Percentiles rank a stretch among this genome's conserved stretches.
phyloP scores from a whole-genome alignment of 1,140 invertebrate genomes.

The Limonius californicus region DNA sequence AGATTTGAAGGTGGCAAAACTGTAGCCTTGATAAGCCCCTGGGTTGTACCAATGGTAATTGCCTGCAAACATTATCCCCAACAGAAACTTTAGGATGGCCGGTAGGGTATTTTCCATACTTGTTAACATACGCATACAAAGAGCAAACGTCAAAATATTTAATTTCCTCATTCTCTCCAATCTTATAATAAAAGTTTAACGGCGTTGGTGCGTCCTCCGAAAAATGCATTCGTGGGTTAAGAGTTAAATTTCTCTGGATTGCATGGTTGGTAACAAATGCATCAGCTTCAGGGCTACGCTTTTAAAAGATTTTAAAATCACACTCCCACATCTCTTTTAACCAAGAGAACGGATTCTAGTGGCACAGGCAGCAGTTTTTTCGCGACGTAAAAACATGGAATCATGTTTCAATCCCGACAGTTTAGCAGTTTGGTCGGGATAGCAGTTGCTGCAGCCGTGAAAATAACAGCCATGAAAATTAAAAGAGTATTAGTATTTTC shows the following conservation, averaged over 20 bases:
- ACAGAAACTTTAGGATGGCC: conserved; percentile 15
- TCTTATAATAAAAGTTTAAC: no score
- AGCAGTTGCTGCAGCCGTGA: not conserved
- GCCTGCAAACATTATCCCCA: not conserved
- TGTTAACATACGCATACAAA: conserved; percentile 9
- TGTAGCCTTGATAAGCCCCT: conserved; percentile 14
- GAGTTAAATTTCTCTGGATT: no score
- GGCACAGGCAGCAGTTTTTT: not conserved
- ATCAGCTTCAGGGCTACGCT: not conserved
- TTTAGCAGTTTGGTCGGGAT: not conserved
- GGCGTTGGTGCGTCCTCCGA: no score
- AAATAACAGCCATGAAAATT: conserved; percentile 6
- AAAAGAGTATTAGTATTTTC: not conserved
- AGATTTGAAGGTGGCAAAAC: conserved; percentile 15
- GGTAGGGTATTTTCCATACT: conserved; percentile 13
- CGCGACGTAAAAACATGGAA: not conserved
- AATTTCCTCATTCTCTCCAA: conserved; percentile 17
- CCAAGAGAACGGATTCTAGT: not conserved
- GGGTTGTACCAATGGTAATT: not conserved
- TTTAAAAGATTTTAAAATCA: conserved; percentile 1
- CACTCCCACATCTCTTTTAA: not conserved
- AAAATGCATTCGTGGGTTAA: no score
- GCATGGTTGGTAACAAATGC: not conserved
- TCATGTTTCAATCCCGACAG: not conserved
- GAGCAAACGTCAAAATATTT: conserved; percentile 14